These are phyloP conservation scores for Limnephilus auricula DNA, from an alignment of 2,888 invertebrate genomes.

Conservation along the genomic window DNA sequence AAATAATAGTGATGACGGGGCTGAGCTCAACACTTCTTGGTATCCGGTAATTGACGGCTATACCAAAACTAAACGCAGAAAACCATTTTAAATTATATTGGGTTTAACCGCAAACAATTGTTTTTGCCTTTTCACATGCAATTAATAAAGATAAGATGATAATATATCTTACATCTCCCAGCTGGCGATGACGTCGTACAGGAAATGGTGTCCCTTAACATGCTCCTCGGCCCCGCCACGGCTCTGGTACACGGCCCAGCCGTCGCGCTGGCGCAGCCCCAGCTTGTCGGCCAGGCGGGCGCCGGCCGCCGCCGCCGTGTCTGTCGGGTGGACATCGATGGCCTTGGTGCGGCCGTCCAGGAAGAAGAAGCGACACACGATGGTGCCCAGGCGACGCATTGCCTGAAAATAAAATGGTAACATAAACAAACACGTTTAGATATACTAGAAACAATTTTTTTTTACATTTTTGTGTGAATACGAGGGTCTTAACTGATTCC, in stretches of 20 bases:
- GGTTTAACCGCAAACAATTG: too few species aligned
- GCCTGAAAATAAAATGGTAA: constrained; percentile 78
- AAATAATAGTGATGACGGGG: too few species aligned
- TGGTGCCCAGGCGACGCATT: constrained; percentile 92
- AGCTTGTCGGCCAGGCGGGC: constrained; percentile 92
- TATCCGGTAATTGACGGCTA: too few species aligned
- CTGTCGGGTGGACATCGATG: constrained; percentile 95
- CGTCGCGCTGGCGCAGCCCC: constrained; percentile 87
- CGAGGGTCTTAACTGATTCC: too few species aligned
- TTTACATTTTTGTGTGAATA: too few species aligned
- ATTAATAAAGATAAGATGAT: too few species aligned
- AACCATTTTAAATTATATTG: too few species aligned
- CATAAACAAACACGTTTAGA: constrained; percentile 35
- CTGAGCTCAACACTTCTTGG: too few species aligned
- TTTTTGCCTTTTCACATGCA: neutral
- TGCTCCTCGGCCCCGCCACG: constrained; percentile 92
- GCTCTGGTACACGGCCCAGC: constrained; percentile 97
- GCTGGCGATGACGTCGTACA: constrained; percentile 95
- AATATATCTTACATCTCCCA: constrained; percentile 88
- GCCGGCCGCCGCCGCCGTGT: constrained; percentile 94
- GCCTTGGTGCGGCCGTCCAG: constrained; percentile 96
- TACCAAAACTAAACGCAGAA: too few species aligned
- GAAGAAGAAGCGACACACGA: constrained; percentile 96
- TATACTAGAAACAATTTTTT: constrained; percentile 2
- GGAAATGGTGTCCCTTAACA: constrained; percentile 92